Base-by-base conservation (phyloP, 2,888 invertebrate genomes). In the Limnephilus marmoratus region DNA sequence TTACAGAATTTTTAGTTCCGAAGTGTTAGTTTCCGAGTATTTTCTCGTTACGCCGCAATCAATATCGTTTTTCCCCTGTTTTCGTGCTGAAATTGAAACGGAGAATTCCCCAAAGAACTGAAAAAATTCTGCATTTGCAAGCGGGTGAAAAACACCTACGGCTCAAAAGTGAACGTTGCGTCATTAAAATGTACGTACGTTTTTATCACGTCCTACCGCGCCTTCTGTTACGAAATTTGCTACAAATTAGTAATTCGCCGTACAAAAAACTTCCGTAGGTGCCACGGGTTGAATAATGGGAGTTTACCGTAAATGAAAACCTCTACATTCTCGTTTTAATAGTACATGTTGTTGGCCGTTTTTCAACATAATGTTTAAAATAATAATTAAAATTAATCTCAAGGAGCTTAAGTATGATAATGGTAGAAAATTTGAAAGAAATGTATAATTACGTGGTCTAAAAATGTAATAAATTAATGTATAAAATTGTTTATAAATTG, bases 41-140 rank as follows among this genome's bases (percentile, higher is more conserved):
- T 85, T 85, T n/a, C 41, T 85, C n/a, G 85, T 45, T 85, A 41
- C 11, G n/a, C n/a, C 41, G 41, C 85, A 45, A 85, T 85, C 85
- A 41, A 85, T 85, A 12, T 37, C 18, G 24, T 34, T 41, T 85
- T 45, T 45, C 41, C 41, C 41, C n/a, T 5, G 31, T 34, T 37
- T 85, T 24, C 31, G 41, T 5, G 24, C 41, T 85, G 37, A 37
- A 41, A 85, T 24, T 45, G 45, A 85, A 45, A 37, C 3, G 85
- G 85, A 9, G n/a, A 68, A n/a, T 24, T 68, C 9, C 68, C 68
- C 2, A 12, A 45, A 45, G 11, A 45, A 45, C 45, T 68, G 24
- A 7, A 68, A 68, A 68, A 24, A 9, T 68, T 68, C 68, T 68
- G 68, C n/a, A 24, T 68, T 68, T 24, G 68, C 68, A 9, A 68